Evolutionary conservation across 2,888 invertebrate genomes (phyloP), one percentile per base, ranked within the genome.

Genomic region (Thyatira batis): DNA sequence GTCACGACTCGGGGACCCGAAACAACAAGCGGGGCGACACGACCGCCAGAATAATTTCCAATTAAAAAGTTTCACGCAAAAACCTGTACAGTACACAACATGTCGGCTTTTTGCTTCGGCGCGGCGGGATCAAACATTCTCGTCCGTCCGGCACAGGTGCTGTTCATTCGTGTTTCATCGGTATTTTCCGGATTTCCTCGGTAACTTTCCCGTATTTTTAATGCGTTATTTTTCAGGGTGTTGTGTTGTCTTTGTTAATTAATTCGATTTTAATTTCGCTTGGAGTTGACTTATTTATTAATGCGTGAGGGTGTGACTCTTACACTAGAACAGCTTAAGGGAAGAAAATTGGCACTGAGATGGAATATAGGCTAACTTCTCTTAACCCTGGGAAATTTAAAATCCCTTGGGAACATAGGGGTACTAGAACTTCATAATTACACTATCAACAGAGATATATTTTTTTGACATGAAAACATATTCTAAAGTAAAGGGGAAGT

Each of bases 41-140:
- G 48, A 20, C 9, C 48, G 48, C 48, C 17, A 30, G 39, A 23
- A 46, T 48, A 39, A 52, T 52, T 39, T 45, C 52, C 28, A 52
- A 45, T 52, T 30, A 52, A 44, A 46, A 52, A 52, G 46, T 52
- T 52, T 33, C 20, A 39, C 48, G 4, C 17, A 17, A 17, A 39
- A 39, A 39, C 17, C 39, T 17, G 33, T 5, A 33, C 8, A 39
- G 33, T 5, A 33, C 8, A 39, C 39, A 39, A 39, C 39, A 39
- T 39, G 39, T 39, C 17, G 17, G 17, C 39, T 39, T 39, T 39
- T 39, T 39, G 39, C 39, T 39, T 39, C n/a, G n/a, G n/a, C n/a
- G n/a, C n/a, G n/a, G n/a, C n/a, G 39, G 39, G 39, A 39, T 39
- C 39, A 39, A 39, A 39, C 39, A 39, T 39, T 33, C 13, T 13